These are phyloP conservation scores for Ecliptopera silaceata DNA, from an alignment of 2,888 invertebrate genomes.

Conservation along the genomic window DNA sequence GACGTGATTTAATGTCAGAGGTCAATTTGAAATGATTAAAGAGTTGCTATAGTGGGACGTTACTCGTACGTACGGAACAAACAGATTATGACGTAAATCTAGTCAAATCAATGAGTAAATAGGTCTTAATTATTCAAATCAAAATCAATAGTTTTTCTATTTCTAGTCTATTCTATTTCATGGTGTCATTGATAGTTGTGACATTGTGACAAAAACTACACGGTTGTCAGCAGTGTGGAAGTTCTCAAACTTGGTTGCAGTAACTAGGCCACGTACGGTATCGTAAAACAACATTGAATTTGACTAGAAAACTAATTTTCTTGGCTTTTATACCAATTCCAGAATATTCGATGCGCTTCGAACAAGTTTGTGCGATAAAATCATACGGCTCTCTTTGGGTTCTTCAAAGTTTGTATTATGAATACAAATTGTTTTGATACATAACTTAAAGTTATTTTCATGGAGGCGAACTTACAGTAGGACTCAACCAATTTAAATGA, in stretches of 20 bases:
- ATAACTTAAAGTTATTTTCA: not conserved
- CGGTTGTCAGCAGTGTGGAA: not conserved
- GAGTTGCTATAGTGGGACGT: no score
- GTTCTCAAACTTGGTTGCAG: not conserved
- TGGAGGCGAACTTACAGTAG: no score
- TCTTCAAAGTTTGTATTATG: not conserved
- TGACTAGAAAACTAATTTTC: slow-evolving; percentile 15
- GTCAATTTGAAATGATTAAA: no score
- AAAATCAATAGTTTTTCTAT: no score
- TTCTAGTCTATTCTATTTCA: no score
- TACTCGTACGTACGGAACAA: no score
- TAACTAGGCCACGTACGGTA: slow-evolving; percentile 13
- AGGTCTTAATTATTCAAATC: no score
- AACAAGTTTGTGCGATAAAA: slow-evolving; percentile 10
- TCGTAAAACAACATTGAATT: slow-evolving; percentile 20
- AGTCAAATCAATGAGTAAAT: no score
- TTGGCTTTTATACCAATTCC: slow-evolving; percentile 10
- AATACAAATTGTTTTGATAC: not conserved
- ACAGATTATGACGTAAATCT: no score
- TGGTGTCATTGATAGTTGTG: no score
- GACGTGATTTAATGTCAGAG: no score
- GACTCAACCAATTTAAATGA: no score
- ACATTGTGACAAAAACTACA: not conserved
- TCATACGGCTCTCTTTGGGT: not conserved
- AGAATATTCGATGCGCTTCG: slow-evolving; percentile 11